phyloP scores from a whole-genome alignment of 2,797 vertebrate species.

The Centropyge bicolor region DNA sequence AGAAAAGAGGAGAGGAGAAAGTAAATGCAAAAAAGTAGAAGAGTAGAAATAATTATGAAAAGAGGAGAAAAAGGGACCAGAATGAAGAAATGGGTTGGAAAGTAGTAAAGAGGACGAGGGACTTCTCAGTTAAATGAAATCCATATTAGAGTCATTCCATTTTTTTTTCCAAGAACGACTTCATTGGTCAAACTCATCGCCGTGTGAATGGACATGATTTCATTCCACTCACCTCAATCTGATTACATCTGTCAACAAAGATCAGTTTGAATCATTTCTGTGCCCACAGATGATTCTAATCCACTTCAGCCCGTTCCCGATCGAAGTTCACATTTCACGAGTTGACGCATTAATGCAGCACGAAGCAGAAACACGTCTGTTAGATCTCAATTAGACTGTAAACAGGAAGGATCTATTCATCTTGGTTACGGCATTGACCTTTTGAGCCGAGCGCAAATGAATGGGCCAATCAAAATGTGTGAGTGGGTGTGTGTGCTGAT shows the following conservation, averaged over 20 bases:
- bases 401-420: constrained; percentile 64
- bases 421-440: constrained; percentile 66
- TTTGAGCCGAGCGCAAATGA: constrained; percentile 61
- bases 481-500: constrained; percentile 16
- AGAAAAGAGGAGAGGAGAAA: not conserved
- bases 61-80: not conserved
- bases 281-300: constrained; percentile 48
- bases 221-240: constrained; percentile 35
- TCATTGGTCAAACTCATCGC: constrained; percentile 29
- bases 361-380: constrained; percentile 35
- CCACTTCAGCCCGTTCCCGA: constrained; percentile 33
- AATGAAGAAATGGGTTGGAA: constrained; percentile 13
- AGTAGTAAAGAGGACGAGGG: constrained; percentile 31
- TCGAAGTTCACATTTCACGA: constrained; percentile 36
- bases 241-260: constrained; percentile 43
- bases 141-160: constrained; percentile 30
- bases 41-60: not conserved
- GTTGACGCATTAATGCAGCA: constrained; percentile 14
- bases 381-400: constrained; percentile 61
- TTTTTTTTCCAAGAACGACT: constrained; percentile 25
- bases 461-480: constrained; percentile 57
- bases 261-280: constrained; percentile 34
- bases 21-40: constrained; percentile 63
- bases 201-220: constrained; percentile 15
- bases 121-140: constrained; percentile 63